A percentile compares a stretch with the other conserved stretches of the same genome.
These are phyloP conservation scores for Erythrocercus mccallii DNA, from an alignment of 2,113 vertebrate genomes.

Conservation along the genomic window DNA sequence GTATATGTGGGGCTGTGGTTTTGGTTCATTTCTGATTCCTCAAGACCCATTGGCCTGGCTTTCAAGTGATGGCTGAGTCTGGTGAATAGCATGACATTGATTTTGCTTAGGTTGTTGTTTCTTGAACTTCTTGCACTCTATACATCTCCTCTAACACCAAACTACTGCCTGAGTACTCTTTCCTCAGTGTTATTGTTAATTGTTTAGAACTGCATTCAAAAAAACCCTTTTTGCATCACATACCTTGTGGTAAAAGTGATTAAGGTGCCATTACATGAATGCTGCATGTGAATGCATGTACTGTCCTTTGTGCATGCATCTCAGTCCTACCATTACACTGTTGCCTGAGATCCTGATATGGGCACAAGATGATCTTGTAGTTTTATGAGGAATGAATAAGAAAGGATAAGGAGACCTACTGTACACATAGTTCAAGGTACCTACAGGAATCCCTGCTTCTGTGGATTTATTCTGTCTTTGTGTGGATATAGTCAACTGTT, in stretches of 20 bases:
- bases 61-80: neutral
- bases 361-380: neutral
- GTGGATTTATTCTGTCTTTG: neutral
- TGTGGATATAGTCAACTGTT: neutral
- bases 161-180: neutral
- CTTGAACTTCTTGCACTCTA: neutral
- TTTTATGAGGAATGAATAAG: neutral
- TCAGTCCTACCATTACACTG: neutral
- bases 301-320: neutral
- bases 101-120: neutral
- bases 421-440: neutral
- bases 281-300: neutral
- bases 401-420: neutral
- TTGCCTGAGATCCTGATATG: neutral
- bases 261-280: neutral
- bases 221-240: neutral
- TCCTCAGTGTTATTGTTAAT: neutral
- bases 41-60: neutral
- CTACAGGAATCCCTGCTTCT: neutral
- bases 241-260: neutral
- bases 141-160: neutral
- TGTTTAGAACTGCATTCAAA: neutral
- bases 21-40: neutral
- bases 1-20: neutral
- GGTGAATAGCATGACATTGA: neutral